Evolutionary conservation across 2,797 vertebrate species (phyloP), one percentile per base, ranked within the genome.

Genomic region (Typhlichthys eigenmanni): DNA sequence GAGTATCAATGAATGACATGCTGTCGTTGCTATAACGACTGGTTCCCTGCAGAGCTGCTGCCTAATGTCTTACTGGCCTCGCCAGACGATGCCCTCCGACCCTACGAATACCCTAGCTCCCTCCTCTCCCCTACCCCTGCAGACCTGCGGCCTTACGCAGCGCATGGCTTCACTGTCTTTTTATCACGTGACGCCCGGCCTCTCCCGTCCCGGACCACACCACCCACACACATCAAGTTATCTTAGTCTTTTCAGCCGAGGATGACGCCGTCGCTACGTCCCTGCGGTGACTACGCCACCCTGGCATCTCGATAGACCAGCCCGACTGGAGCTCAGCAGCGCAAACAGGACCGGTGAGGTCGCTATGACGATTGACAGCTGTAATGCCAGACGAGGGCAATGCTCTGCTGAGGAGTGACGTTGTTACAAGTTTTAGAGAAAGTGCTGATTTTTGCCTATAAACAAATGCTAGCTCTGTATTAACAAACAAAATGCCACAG

Each of bases 11-110:
- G 1, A 10, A 11, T 57, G 62, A 24, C 55, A 38, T 1, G 34
- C 8, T 38, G 34, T 38, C 34, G 8, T 7, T 29, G 7, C 7
- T 4, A 60, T 46, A 63, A 43, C 58, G 16, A 67, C 52, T 8
- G 71, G 53, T 14, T 78, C 87, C 88, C 88, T 84, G 82, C 70
- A 73, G 32, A 89, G 52, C n/a, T 82, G 64, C 51, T 54, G 58
- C 46, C 8, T 64, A 14, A 9, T 12, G 43, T 5, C 47, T 68
- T 48, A 52, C 43, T 32, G 43, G 74, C 24, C 61, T 9, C 9
- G 2, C 55, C 14, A 34, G 34, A 34, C 47, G 1, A 1, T 5
- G 34, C 34, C 34, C 4, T 38, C 34, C 7, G 8, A 38, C 34
- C 34, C 34, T 7, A 19, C 17, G 17, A 34, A 34, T 7, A 7